phyloP scores from a whole-genome alignment of 35 echinoderm and acorn worm species.

The Ophiothrix spiculata region DNA sequence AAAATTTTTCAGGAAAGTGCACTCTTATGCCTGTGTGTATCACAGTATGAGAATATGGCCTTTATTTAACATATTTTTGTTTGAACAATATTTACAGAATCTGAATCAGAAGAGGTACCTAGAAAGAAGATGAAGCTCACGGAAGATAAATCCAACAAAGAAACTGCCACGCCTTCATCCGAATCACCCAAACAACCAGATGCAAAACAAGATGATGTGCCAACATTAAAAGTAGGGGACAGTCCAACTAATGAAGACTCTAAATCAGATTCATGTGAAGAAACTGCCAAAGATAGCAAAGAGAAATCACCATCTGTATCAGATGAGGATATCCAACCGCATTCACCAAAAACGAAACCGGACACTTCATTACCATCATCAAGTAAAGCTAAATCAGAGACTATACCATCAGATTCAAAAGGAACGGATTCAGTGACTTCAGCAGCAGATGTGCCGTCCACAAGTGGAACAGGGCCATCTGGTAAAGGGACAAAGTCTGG shows the following conservation, averaged over 20 bases:
- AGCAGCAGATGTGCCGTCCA: background rate
- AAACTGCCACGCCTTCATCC: background rate
- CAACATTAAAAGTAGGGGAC: background rate
- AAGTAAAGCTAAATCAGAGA: background rate
- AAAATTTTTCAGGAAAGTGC: too few relatives aligned
- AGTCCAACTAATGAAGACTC: background rate
- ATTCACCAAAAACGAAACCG: background rate
- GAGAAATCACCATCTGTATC: background rate
- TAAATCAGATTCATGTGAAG: background rate
- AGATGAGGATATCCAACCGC: background rate
- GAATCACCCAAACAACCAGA: conserved; percentile 14
- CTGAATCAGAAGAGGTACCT: background rate
- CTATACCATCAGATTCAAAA: background rate
- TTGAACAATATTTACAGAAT: too few relatives aligned
- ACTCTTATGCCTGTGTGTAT: too few relatives aligned
- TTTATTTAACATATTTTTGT: too few relatives aligned
- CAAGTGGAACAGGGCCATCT: background rate
- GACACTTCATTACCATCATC: background rate
- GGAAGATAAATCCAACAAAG: background rate
- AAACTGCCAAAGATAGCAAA: background rate
- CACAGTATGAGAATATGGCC: too few relatives aligned
- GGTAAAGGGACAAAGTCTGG: background rate
- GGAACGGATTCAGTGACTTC: background rate
- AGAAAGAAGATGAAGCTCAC: conserved; percentile 5
- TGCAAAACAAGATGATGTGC: background rate